Evolutionary conservation across 2,797 vertebrate species (phyloP), one percentile per base, ranked within the genome.

Genomic region (Carapus acus): DNA sequence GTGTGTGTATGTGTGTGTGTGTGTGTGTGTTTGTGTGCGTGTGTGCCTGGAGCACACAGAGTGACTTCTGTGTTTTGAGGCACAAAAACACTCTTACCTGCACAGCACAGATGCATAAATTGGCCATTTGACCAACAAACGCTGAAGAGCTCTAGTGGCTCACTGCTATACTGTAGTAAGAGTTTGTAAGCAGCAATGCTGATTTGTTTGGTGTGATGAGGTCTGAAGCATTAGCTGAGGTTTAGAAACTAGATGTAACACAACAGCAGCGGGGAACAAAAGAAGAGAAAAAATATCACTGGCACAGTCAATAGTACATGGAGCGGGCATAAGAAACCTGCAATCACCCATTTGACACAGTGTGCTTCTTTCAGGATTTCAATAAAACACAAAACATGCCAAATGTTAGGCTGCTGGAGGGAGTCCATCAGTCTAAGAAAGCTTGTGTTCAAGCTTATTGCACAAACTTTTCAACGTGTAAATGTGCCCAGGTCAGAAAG

Each of bases 31-130:
- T 4, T 27, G 24, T 70, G 64, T 33, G 31, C 14, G 69, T 67
- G 61, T 67, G 64, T 72, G 69, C 74, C 72, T 46, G 58, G 37
- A 71, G 74, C 58, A 80, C 72, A 77, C 76, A 82, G 82, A 74
- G 82, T 78, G 75, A 83, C 79, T 82, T 83, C 72, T 65, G 77
- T 79, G 64, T 76, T 76, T 85, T 81, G 81, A 87, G 85, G 85
- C 84, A 87, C 84, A 81, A 63, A 76, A 78, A 84, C 74, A 84
- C 81, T 80, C 81, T 78, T 79, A 83, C 67, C 75, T 67, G 81
- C 77, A 75, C 65, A 83, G 77, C 54, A 56, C 73, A 70, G 70
- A 76, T 38, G 65, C 78, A 79, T 74, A 31, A 52, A 81, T 62
- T 68, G 73, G 73, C 62, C 79, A 3, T 27, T 8, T 15, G 74